phyloP scores from a whole-genome alignment of 1,140 invertebrate genomes.

The Leucophenga varia region DNA sequence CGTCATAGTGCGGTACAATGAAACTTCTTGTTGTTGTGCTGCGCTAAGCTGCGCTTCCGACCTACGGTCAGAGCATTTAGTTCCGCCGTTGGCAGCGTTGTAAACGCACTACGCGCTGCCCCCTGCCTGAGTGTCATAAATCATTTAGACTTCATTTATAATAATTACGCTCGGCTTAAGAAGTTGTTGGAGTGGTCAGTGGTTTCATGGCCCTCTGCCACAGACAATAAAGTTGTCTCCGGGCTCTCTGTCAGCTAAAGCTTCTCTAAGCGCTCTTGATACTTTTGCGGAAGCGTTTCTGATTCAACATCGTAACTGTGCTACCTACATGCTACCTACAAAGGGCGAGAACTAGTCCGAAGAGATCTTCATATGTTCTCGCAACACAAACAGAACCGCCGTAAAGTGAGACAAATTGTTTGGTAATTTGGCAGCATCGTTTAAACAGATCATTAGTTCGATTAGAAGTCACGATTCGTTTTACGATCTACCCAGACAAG shows the following conservation, averaged over 20 bases:
- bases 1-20: constrained; percentile 25
- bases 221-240: constrained; percentile 36
- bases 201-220: constrained; percentile 30
- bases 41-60: constrained; percentile 16
- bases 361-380: neutral
- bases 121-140: constrained; percentile 44
- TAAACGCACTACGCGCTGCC: constrained; percentile 37
- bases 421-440: constrained; percentile 14
- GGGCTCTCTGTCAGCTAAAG: constrained; percentile 1
- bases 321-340: neutral
- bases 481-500: constrained; percentile 17
- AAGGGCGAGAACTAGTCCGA: neutral
- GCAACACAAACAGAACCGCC: constrained; percentile 1
- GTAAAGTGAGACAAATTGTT: constrained; percentile 17
- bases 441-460: constrained; percentile 36
- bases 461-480: constrained; percentile 19
- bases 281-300: constrained; percentile 36
- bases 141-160: constrained; percentile 51
- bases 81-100: constrained; percentile 35
- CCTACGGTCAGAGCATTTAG: constrained; percentile 12
- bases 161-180: constrained; percentile 43
- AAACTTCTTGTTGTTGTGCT: constrained; percentile 3
- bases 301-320: constrained; percentile 8
- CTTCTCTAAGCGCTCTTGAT: constrained; percentile 23
- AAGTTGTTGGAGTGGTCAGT: constrained; percentile 31